These are phyloP conservation scores for Catostylus mosaicus DNA, from an alignment of 30 jellyfish, hydroid and myxozoan species.

Conservation along the genomic window DNA sequence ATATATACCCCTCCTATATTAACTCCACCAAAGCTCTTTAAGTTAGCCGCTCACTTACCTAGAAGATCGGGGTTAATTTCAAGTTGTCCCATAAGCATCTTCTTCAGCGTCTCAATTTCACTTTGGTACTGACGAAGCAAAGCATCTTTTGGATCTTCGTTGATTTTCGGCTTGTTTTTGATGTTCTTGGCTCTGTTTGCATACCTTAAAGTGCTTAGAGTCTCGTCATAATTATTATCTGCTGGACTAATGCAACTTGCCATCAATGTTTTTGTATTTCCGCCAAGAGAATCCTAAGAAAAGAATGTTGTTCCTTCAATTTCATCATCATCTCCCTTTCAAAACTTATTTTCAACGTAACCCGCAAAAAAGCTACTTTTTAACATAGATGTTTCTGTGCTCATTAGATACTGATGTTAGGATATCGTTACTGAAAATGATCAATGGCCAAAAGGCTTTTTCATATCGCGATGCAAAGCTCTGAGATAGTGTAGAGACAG, in stretches of 20 bases:
- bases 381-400: no score
- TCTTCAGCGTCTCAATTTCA: constrained; percentile 83
- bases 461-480: no score
- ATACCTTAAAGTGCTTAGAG: constrained; percentile 93
- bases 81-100: constrained; percentile 87
- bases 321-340: no score
- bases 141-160: constrained; percentile 98
- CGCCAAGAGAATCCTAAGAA: constrained; percentile 94
- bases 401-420: no score
- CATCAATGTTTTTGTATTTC: constrained; percentile 95
- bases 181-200: constrained; percentile 98
- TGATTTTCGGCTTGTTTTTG: constrained; percentile 96
- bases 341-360: no score
- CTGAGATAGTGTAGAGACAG: no score
- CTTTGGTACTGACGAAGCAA: constrained; percentile 91
- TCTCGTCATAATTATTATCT: constrained; percentile 93
- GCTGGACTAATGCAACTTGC: constrained; percentile 98
- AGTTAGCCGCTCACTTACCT: constrained; percentile 63
- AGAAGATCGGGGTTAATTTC: constrained; percentile 82
- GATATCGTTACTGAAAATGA: no score
- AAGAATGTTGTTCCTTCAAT: no score
- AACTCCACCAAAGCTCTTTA: no score
- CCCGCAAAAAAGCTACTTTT: no score
- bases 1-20: no score
- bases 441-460: no score